Evolutionary conservation across 1,140 invertebrate genomes (phyloP).

Genomic region (Penaeus vannamei): DNA sequence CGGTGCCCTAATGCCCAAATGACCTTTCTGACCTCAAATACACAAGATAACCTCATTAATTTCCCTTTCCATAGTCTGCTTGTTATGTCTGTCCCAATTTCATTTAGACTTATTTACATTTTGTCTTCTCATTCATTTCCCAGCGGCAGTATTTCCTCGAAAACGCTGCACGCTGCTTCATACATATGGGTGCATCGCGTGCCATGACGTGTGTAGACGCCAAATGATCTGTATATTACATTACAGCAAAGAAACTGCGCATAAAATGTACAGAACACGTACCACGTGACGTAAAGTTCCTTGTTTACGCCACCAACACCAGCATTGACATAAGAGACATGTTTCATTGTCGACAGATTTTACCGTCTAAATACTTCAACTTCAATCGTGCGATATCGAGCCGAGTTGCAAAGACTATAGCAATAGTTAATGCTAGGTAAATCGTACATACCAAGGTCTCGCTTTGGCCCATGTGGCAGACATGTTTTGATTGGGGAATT

Average conservation of each 20-base stretch:
- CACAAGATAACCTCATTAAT: too few species aligned
- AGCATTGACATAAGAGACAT: constrained; percentile 41
- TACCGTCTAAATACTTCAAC: not conserved
- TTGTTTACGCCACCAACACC: constrained; percentile 49
- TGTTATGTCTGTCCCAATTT: too few species aligned
- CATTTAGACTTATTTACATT: too few species aligned
- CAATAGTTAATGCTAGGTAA: constrained; percentile 25
- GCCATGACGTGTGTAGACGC: too few species aligned
- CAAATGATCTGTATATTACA: constrained; percentile 23
- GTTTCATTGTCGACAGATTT: not conserved
- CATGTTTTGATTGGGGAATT: constrained; percentile 66
- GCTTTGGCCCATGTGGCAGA: constrained; percentile 64
- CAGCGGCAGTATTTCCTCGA: too few species aligned
- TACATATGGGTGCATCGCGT: too few species aligned
- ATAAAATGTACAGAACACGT: constrained; percentile 57
- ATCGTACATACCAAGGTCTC: constrained; percentile 46
- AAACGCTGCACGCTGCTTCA: too few species aligned
- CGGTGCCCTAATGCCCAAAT: too few species aligned
- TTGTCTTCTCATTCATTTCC: too few species aligned
- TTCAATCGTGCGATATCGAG: not conserved
- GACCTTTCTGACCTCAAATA: too few species aligned
- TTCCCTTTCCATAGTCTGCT: too few species aligned
- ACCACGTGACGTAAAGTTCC: constrained; percentile 61
- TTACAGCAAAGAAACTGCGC: constrained; percentile 57
- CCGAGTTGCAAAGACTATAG: not conserved